Evolutionary conservation across 1,140 invertebrate species (phyloP).

Genomic region (Lasaia peninsularis): DNA sequence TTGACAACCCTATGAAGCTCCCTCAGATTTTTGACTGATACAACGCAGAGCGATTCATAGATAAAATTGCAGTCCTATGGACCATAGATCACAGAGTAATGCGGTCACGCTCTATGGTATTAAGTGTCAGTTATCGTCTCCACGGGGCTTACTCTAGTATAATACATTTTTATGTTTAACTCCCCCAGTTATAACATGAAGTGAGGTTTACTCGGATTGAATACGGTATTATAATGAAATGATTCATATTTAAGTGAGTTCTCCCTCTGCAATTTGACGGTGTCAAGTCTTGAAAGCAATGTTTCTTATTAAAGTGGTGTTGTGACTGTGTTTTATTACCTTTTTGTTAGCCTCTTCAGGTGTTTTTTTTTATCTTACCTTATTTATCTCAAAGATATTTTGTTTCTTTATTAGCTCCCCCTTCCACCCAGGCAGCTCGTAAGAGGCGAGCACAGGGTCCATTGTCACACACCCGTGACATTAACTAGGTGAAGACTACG

Average conservation of each 20-base stretch:
- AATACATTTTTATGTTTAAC: conserved; percentile 72
- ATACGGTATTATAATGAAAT: conserved; percentile 77
- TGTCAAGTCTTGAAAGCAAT: conserved; percentile 65
- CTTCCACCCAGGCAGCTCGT: too few relatives aligned
- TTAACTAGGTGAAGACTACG: too few relatives aligned
- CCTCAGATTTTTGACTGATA: conserved; percentile 58
- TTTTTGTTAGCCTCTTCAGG: conserved; percentile 28
- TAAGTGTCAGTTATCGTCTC: conserved; percentile 76
- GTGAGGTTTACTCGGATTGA: conserved; percentile 75
- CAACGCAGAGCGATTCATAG: conserved; percentile 54
- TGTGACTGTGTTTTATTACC: conserved; percentile 60
- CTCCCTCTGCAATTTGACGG: conserved; percentile 70
- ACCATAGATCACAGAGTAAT: conserved; percentile 75
- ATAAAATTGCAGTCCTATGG: conserved; percentile 56
- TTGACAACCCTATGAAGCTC: conserved; percentile 20
- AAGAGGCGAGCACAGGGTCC: too few relatives aligned
- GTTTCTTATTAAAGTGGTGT: conserved; percentile 74
- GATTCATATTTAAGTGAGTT: conserved; percentile 77
- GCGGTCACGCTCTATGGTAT: conserved; percentile 75
- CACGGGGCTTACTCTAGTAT: conserved; percentile 65
- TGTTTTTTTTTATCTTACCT: conserved; percentile 20
- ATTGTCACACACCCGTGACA: too few relatives aligned
- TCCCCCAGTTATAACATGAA: conserved; percentile 73
- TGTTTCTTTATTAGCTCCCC: conserved; percentile 17
- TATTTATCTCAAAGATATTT: neutral